Evolutionary conservation across 2,888 invertebrate species (phyloP).

Genomic region (Pelosia muscerda): DNA sequence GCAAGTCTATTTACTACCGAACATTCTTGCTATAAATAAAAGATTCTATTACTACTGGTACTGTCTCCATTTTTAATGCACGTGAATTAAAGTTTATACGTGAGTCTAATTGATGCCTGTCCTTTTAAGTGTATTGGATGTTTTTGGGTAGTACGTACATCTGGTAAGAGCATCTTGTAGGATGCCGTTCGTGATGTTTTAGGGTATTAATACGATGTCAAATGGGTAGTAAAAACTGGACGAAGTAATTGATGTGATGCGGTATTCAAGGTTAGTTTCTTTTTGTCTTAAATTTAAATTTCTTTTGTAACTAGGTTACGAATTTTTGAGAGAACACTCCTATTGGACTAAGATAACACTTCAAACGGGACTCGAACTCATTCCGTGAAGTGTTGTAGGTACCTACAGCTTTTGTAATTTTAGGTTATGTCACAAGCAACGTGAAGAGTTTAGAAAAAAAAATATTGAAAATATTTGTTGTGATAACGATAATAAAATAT

Average conservation of each 20-base stretch:
- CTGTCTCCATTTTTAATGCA: background rate
- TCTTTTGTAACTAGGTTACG: no score
- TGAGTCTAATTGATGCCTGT: background rate
- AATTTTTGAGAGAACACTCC: background rate
- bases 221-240: background rate
- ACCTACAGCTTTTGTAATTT: background rate
- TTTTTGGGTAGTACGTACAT: conserved; percentile 4
- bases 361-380: background rate
- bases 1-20: background rate
- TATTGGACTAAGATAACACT: background rate
- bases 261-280: background rate
- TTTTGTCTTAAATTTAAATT: background rate
- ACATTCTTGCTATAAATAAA: background rate
- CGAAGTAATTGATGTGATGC: background rate
- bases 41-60: background rate
- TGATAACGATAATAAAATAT: no score
- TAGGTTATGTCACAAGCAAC: background rate
- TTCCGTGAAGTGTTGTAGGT: background rate
- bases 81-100: background rate
- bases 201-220: background rate
- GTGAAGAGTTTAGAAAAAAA: background rate
- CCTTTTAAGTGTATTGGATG: background rate
- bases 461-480: no score
- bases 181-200: background rate
- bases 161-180: background rate